Evolutionary conservation across 2,797 vertebrate species (phyloP).

Genomic region (Xyrichtys novacula): DNA sequence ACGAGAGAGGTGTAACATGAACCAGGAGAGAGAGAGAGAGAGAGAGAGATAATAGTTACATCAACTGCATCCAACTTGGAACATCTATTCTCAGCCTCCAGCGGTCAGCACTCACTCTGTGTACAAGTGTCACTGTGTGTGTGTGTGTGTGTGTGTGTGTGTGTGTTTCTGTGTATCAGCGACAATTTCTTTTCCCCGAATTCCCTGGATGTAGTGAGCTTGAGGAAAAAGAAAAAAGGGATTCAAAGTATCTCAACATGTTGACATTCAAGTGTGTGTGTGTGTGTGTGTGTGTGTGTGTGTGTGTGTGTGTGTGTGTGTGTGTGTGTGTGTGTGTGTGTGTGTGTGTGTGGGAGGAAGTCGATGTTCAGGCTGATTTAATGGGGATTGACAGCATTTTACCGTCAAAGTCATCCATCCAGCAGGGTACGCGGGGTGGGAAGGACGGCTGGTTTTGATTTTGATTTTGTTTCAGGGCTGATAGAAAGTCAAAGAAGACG

Average conservation of each 20-base stretch:
- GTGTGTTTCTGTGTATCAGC: slow-evolving; percentile 20
- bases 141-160: slow-evolving; percentile 17
- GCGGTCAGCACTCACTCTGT: slow-evolving; percentile 62
- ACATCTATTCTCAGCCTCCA: slow-evolving; percentile 76
- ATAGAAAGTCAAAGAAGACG: slow-evolving; percentile 34
- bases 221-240: slow-evolving; percentile 20
- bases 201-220: slow-evolving; percentile 54
- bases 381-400: slow-evolving; percentile 59
- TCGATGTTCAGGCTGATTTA: slow-evolving; percentile 38
- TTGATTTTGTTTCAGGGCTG: slow-evolving; percentile 47
- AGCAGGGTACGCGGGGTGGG: slow-evolving; percentile 33
- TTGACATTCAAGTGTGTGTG: slow-evolving; percentile 24
- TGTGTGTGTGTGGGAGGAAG: not conserved
- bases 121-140: slow-evolving; percentile 27
- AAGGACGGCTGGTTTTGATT: slow-evolving; percentile 38
- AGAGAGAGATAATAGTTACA: slow-evolving; percentile 74
- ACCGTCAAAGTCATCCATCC: slow-evolving; percentile 59
- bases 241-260: slow-evolving; percentile 21
- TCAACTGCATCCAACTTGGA: slow-evolving; percentile 73
- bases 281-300: not conserved
- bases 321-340: slow-evolving; percentile 1
- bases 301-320: slow-evolving; percentile 2
- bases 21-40: slow-evolving; percentile 63
- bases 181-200: slow-evolving; percentile 46
- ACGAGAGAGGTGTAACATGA: slow-evolving; percentile 75